Base-by-base conservation (phyloP, 2,113 vertebrate genomes). In the Catagonus wagneri region DNA sequence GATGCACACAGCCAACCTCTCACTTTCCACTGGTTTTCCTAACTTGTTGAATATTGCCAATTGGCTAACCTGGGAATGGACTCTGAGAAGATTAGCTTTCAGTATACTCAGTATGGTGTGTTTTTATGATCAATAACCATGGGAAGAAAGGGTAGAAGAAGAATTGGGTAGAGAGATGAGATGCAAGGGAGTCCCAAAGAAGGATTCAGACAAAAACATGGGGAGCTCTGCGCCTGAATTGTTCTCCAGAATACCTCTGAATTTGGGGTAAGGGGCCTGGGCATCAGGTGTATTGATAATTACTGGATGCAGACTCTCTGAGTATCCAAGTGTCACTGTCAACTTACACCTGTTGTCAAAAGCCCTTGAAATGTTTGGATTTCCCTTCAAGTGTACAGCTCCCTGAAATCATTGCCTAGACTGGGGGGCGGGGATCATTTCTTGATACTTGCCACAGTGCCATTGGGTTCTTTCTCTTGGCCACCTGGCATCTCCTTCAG, bases 1-100 rank as follows among this genome's bases (percentile, higher is more conserved):
- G 44, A 36, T 11, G 12, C 1, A 3, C 7, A 11, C 10, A 14
- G 22, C 15, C n/a, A 58, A 25, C 1, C 16, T 27, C 2, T 80
- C 20, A 32, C 19, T 39, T 39, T 16, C 60, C 6, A 7, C 69
- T 7, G 3, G 9, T 54, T 52, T 91, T 13, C 44, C 6, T 11
- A 32, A 58, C 22, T 65, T 12, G 7, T 4, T 19, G 6, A 34
- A 2, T 16, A 32, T 32, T 65, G 34, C 29, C 23, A 63, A n/a
- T 20, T 7, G 83, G 65, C 78, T 92, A 85, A 16, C 20, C 25
- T 29, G n/a, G 76, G 32, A 36, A 16, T 56, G 9, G 23, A 32
- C 29, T n/a, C 19, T 5, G 50, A 34, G 29, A 76, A 76, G 19
- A 60, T 17, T 44, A 29, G 19, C 3, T 54, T 84, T 22, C 22